Evolutionary conservation across 2,113 vertebrate species (phyloP).

Genomic region (Nycticryphes semicollaris): DNA sequence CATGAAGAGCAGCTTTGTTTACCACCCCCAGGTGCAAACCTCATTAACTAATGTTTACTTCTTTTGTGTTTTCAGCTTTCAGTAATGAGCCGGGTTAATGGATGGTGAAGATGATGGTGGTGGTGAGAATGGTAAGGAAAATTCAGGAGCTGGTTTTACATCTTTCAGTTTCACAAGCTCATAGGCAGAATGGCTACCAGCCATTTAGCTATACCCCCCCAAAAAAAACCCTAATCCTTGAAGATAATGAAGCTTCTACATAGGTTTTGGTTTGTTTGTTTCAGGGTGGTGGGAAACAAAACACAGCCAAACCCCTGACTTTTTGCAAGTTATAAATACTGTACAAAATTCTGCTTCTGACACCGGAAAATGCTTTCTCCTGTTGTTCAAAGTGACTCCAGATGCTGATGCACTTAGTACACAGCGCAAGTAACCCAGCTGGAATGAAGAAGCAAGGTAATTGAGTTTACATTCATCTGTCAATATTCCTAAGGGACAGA

Average conservation of each 20-base stretch:
- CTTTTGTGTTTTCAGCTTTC: constrained; percentile 47
- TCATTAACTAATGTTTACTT: constrained; percentile 35
- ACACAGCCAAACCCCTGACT: neutral
- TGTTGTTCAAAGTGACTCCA: constrained; percentile 31
- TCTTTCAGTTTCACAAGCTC: neutral
- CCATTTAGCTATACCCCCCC: neutral
- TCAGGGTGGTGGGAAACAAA: neutral
- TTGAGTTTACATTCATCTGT: constrained; percentile 29
- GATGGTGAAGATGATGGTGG: neutral
- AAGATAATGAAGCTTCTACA: neutral
- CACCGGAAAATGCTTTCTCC: constrained; percentile 6
- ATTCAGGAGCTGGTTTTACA: constrained; percentile 9
- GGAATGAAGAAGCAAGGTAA: constrained; percentile 27
- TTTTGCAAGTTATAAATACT: constrained; percentile 11
- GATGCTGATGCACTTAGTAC: constrained; percentile 13
- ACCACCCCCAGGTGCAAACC: neutral
- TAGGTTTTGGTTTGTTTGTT: neutral
- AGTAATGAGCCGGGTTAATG: neutral
- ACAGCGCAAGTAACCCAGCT: neutral
- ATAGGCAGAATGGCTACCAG: neutral
- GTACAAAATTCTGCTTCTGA: neutral
- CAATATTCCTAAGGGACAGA: constrained; percentile 38
- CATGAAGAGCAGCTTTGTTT: constrained; percentile 37
- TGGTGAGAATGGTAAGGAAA: neutral
- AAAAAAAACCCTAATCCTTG: neutral